Evolutionary conservation across 2,797 vertebrate genomes (phyloP).

Genomic region (Emys orbicularis): DNA sequence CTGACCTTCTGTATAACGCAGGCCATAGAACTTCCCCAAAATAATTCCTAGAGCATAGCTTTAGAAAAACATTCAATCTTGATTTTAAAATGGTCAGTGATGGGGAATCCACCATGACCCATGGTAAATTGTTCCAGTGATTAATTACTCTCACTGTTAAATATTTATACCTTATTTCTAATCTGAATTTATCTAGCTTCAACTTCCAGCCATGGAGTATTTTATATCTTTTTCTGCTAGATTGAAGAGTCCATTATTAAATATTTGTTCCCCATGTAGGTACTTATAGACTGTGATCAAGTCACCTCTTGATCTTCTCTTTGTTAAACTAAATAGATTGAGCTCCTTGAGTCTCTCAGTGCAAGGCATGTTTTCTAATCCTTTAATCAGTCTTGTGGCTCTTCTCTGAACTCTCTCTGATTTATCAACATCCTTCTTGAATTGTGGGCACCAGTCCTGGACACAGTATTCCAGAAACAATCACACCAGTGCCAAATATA

Average conservation of each 20-base stretch:
- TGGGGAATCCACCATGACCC: background rate
- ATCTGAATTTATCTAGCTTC: background rate
- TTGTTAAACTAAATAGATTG: background rate
- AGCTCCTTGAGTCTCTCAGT: background rate
- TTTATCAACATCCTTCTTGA: background rate
- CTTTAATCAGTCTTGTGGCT: background rate
- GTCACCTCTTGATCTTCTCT: background rate
- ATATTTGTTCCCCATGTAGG: background rate
- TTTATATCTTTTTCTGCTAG: background rate
- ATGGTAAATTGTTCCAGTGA: background rate
- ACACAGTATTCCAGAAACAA: background rate
- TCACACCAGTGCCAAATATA: background rate
- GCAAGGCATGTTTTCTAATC: background rate
- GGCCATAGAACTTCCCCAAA: background rate
- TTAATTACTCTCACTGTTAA: background rate
- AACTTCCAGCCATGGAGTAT: background rate
- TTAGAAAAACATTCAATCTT: background rate
- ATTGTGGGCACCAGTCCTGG: background rate
- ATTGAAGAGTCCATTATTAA: background rate
- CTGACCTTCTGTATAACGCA: background rate
- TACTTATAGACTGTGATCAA: background rate
- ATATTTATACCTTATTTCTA: background rate
- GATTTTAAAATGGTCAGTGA: background rate
- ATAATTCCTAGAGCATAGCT: background rate
- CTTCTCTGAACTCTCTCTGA: background rate